Evolutionary conservation across 1,140 invertebrate genomes (phyloP).

Genomic region (Notospermus geniculatus): DNA sequence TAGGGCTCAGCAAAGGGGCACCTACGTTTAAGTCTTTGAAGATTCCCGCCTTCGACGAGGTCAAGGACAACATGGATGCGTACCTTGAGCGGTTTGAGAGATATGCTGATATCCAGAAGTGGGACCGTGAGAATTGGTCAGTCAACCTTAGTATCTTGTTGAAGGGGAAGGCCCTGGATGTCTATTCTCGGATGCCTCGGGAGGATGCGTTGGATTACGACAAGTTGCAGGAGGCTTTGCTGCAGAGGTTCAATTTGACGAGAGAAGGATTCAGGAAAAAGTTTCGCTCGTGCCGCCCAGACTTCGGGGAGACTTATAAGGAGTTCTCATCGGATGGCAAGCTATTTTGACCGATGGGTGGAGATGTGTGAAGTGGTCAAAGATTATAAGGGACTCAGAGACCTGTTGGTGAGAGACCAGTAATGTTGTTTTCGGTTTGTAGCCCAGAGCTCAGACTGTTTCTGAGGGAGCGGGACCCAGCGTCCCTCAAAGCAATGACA

Average conservation of each 20-base stretch:
- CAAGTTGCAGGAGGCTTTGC: conserved; percentile 22
- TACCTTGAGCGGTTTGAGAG: conserved; percentile 20
- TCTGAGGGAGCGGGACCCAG: neutral
- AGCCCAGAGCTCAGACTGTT: neutral
- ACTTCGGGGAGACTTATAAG: no score
- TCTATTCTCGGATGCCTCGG: conserved; percentile 19
- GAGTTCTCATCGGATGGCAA: no score
- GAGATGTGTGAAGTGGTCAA: neutral
- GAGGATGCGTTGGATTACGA: conserved; percentile 23
- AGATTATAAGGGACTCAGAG: neutral
- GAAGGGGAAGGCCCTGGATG: conserved; percentile 25
- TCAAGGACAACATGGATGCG: conserved; percentile 26
- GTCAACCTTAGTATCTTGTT: conserved; percentile 20
- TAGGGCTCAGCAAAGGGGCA: no score
- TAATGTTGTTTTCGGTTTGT: neutral
- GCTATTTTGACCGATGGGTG: conserved; percentile 1
- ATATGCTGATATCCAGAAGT: conserved; percentile 16
- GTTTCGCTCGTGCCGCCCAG: conserved; percentile 11
- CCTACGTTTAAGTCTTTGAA: no score
- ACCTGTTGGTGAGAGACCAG: conserved; percentile 3
- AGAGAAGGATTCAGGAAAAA: conserved; percentile 23
- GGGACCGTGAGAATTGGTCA: conserved; percentile 15
- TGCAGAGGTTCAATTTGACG: conserved; percentile 24
- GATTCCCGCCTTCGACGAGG: conserved; percentile 21
- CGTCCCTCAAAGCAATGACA: neutral